Evolutionary conservation across 2,113 vertebrate genomes (phyloP).

Genomic region (Microtus ochrogaster): DNA sequence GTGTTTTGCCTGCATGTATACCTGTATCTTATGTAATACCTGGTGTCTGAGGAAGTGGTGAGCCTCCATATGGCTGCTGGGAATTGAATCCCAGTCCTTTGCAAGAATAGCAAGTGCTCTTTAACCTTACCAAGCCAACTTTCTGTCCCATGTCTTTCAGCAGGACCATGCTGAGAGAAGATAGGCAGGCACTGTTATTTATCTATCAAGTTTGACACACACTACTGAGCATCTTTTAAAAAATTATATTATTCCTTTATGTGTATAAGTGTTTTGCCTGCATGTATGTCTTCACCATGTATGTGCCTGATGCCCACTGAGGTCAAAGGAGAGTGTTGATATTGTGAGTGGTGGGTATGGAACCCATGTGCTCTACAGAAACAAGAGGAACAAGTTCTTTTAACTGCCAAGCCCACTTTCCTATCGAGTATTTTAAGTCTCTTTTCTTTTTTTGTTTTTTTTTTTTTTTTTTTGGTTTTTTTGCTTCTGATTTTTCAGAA

Average conservation of each 20-base stretch:
- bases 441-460: fast-evolving
- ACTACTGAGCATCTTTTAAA: background rate
- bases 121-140: background rate
- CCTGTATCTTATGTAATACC: background rate
- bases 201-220: background rate
- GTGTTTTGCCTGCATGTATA: background rate
- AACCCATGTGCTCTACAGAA: background rate
- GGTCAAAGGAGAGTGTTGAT: background rate
- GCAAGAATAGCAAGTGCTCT: background rate
- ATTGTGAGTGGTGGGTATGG: background rate
- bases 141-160: background rate
- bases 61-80: background rate
- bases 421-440: background rate
- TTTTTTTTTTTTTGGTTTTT: no score
- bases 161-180: background rate
- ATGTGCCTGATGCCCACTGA: background rate
- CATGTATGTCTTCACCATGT: background rate
- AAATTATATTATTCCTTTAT: background rate
- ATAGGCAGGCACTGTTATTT: background rate
- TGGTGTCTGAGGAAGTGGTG: background rate
- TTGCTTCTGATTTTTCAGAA: no score
- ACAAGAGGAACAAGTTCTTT: background rate
- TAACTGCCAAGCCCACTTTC: background rate
- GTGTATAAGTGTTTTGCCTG: background rate
- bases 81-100: background rate